phyloP scores from a whole-genome alignment of 2,888 invertebrate genomes.

The Microlaimidae sp. region DNA sequence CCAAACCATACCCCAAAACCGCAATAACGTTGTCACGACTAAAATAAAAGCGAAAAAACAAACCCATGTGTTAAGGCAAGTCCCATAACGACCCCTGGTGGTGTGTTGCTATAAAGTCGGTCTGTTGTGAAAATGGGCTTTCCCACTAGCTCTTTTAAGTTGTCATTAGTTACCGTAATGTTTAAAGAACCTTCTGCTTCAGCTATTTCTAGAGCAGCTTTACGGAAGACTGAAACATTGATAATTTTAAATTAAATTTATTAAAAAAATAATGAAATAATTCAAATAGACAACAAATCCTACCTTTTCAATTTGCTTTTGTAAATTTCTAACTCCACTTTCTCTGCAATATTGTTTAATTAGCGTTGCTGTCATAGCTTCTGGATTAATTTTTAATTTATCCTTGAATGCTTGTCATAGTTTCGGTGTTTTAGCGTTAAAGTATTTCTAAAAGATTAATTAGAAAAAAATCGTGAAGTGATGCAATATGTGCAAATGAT shows the following conservation, averaged over 20 bases:
- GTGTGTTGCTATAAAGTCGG: conserved; percentile 77
- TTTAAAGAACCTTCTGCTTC: conserved; percentile 18
- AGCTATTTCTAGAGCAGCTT: conserved; percentile 65
- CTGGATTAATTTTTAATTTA: conserved; percentile 53
- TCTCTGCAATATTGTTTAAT: conserved; percentile 88
- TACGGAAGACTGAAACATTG: conserved; percentile 87
- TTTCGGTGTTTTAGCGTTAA: conserved; percentile 77
- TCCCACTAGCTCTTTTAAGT: conserved; percentile 67
- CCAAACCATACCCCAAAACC: no score
- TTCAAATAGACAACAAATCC: no score
- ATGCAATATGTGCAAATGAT: no score
- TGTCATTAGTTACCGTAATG: conserved; percentile 50
- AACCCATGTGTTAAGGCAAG: conserved; percentile 98
- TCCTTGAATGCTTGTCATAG: conserved; percentile 58
- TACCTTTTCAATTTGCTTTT: conserved; percentile 95
- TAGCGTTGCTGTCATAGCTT: conserved; percentile 56
- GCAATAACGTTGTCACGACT: no score
- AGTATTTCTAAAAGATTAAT: conserved; percentile 52
- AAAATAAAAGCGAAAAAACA: no score
- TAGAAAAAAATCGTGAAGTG: no score
- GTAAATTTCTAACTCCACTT: conserved; percentile 87
- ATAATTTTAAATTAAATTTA: no score
- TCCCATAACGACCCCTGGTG: conserved; percentile 90
- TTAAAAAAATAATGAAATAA: no score
- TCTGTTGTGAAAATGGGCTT: conserved; percentile 90